These are phyloP conservation scores for Drosophila quinaria DNA, from an alignment of 2,888 invertebrate species.

Conservation along the genomic window DNA sequence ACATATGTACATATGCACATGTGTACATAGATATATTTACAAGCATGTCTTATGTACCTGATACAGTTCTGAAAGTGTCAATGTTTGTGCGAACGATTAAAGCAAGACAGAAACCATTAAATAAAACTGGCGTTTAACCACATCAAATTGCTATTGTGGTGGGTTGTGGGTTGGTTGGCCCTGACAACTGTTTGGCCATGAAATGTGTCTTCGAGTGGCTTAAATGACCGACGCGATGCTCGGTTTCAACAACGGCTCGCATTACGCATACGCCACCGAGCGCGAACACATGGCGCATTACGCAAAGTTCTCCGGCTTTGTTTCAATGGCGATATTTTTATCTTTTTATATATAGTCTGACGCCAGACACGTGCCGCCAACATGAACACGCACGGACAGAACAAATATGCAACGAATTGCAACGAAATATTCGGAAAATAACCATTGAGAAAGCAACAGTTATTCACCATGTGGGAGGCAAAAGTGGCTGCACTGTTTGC, in stretches of 20 bases:
- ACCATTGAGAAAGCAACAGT: slow-evolving; percentile 46
- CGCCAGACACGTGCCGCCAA: slow-evolving; percentile 36
- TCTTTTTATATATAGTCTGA: slow-evolving; percentile 1
- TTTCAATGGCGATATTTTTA: slow-evolving; percentile 39
- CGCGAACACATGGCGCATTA: slow-evolving; percentile 34
- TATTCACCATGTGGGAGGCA: slow-evolving; percentile 16
- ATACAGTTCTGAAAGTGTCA: slow-evolving; percentile 47
- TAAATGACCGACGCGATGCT: slow-evolving; percentile 39
- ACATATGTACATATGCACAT: no score
- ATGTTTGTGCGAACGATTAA: slow-evolving; percentile 45
- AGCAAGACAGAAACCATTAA: slow-evolving; percentile 55
- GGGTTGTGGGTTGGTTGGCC: neutral
- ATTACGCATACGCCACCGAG: slow-evolving; percentile 57
- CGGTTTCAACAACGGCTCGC: slow-evolving; percentile 24
- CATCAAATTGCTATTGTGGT: slow-evolving; percentile 45
- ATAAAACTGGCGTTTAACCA: slow-evolving; percentile 54
- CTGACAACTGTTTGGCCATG: slow-evolving; percentile 23
- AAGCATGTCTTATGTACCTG: neutral
- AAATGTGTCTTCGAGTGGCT: slow-evolving; percentile 50
- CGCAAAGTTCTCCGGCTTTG: slow-evolving; percentile 38
- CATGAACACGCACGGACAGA: slow-evolving; percentile 7
- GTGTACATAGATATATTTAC: neutral
- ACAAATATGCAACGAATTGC: slow-evolving; percentile 50
- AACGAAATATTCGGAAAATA: slow-evolving; percentile 14
- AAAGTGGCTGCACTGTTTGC: slow-evolving; percentile 26